phyloP scores from a whole-genome alignment of 1,140 invertebrate genomes.

The Drosophila orosa region DNA sequence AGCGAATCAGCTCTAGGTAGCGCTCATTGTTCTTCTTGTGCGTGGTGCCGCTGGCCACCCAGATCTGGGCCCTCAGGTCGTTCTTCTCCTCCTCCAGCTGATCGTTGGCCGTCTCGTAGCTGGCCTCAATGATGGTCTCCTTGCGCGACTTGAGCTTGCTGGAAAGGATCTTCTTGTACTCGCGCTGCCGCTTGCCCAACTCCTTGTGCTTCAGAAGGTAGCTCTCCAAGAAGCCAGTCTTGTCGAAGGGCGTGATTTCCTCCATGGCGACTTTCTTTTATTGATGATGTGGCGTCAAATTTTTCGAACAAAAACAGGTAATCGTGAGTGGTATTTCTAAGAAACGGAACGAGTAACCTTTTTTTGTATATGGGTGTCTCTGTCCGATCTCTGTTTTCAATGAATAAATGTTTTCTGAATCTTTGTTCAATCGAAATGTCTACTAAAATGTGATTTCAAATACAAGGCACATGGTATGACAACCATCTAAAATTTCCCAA shows the following conservation, averaged over 20 bases:
- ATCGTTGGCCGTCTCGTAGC: constrained; percentile 76
- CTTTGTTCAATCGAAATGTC: constrained; percentile 12
- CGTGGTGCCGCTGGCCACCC: constrained; percentile 72
- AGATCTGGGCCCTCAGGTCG: constrained; percentile 75
- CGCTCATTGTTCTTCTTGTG: constrained; percentile 53
- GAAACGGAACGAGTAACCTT: not conserved
- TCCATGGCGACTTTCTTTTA: constrained; percentile 41
- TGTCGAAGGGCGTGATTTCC: constrained; percentile 47
- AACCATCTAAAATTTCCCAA: too few relatives aligned
- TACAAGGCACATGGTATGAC: constrained; percentile 6
- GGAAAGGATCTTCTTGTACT: constrained; percentile 76
- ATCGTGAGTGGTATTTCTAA: not conserved
- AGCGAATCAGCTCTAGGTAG: constrained; percentile 53
- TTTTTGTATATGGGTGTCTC: constrained; percentile 1
- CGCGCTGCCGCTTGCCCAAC: constrained; percentile 71
- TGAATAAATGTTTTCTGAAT: constrained; percentile 34
- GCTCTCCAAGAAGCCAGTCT: constrained; percentile 61
- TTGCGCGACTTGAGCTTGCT: constrained; percentile 70
- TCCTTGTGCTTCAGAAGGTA: constrained; percentile 74
- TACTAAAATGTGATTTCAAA: not conserved
- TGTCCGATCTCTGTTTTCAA: constrained; percentile 35
- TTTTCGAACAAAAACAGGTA: constrained; percentile 1
- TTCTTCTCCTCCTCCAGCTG: constrained; percentile 71
- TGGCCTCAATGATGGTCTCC: constrained; percentile 75
- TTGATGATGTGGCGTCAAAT: not conserved